Base-by-base conservation (phyloP, 2,888 invertebrate species). In the Chrysina gloriosa region DNA sequence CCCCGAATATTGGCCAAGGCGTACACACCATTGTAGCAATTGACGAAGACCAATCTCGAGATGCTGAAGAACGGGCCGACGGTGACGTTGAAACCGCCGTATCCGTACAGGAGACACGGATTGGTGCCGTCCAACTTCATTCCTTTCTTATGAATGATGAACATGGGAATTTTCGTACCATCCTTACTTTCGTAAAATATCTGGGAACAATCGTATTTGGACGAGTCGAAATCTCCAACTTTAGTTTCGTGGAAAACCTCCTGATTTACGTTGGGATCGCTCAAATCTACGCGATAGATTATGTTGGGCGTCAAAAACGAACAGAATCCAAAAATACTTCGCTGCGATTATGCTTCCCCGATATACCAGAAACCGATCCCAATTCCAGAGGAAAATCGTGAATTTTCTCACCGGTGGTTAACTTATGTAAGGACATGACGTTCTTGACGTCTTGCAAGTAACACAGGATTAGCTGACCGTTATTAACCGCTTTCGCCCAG, bases 381-480 rank as follows among this genome's bases (percentile, higher is more conserved):
- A 97, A 91, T 74, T 92, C 94, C 70, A 97, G 82, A 0, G 92
- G 89, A 77, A 98, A 92, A 70, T 89, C 88, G 75, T 89, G 87
- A 25, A 95, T 80, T 64, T 91, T 80, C 63, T 88, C 84, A 16
- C 98, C 98, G 7, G 89, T 87, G 64, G 85, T 83, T 74, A 96
- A 83, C 71, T 89, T 89, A 83, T 94, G 90, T 6, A 98, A 85
- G 85, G 95, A 92, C 54, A 98, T 86, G 2, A 92, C 89, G 82
- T 92, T 94, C 95, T 97, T 97, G 5, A 98, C 98, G 86, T 98
- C 96, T 79, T 94, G 89, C 68, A 98, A 89, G 80, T 97, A 98
- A 80, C 93, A 92, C 31, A 96, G 84, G 61, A 97, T 88, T 31
- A 99, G 85, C 82, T 95, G 93, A 80, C 96, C 89, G n/a, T 89